A percentile compares a stretch with the other conserved stretches of the same genome.
Evolutionary conservation across 2,797 vertebrate species (phyloP).

Genomic region (Threskiornis aethiopicus): DNA sequence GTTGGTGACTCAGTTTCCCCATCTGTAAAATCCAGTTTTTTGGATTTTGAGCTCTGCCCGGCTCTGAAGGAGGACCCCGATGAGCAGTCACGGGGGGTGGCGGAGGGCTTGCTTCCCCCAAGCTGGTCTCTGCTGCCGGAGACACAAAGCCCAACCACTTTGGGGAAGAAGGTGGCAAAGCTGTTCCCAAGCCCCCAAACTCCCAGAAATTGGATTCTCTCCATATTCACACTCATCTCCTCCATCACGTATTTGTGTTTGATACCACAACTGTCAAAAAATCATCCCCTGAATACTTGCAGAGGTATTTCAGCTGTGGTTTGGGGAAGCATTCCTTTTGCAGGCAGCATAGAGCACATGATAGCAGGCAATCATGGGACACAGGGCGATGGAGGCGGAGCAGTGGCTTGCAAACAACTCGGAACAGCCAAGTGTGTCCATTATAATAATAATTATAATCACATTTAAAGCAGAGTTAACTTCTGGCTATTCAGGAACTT

Average conservation of each 20-base stretch:
- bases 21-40: not conserved
- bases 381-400: not conserved
- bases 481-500: not conserved
- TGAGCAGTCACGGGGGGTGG: not conserved
- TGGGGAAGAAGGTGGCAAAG: not conserved
- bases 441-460: not conserved
- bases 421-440: not conserved
- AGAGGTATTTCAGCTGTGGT: not conserved
- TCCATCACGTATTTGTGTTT: fast-evolving
- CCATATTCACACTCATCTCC: not conserved
- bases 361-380: not conserved
- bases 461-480: not conserved
- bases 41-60: not conserved
- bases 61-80: not conserved
- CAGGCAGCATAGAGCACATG: not conserved
- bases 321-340: not conserved
- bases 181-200: not conserved
- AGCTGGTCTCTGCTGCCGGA: not conserved
- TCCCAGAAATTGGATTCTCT: not conserved
- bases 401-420: not conserved
- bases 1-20: not conserved
- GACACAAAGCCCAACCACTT: not conserved
- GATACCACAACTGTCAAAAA: too few species aligned
- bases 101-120: not conserved
- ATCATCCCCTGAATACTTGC: too few species aligned